A percentile compares a stretch with the other conserved stretches of the same genome.
Conservation (phyloP, 2,113 vertebrate genomes). For the Ifrita kowaldi region DNA sequence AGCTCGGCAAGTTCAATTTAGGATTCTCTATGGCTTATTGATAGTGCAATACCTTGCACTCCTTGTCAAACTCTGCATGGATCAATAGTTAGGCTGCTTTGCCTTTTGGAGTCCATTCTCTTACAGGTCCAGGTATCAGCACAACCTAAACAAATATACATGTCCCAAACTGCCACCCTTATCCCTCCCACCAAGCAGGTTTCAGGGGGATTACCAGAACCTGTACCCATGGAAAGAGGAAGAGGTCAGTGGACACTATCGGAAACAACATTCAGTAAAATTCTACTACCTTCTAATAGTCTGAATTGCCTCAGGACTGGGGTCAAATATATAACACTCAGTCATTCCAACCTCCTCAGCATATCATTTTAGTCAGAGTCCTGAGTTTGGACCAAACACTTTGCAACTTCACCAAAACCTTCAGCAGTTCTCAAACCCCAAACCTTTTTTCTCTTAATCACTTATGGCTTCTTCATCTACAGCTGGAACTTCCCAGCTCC, state of each 20-base stretch:
- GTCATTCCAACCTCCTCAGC: neutral
- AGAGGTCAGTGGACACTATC: neutral
- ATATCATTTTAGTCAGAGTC: neutral
- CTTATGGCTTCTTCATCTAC: neutral
- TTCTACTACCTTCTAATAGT: neutral
- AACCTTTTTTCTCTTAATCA: neutral
- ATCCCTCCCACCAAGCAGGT: neutral
- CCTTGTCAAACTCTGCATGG: neutral
- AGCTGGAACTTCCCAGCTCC: neutral
- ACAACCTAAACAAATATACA: neutral
- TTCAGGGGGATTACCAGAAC: neutral
- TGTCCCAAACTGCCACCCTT: too few relatives aligned
- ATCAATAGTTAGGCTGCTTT: neutral
- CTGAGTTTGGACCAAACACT: neutral
- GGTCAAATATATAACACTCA: neutral
- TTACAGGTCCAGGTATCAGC: neutral
- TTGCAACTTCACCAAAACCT: neutral
- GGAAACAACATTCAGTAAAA: neutral
- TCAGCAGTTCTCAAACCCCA: neutral
- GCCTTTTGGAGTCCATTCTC: neutral
- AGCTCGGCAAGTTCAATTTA: neutral
- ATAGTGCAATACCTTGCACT: neutral
- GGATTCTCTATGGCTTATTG: neutral
- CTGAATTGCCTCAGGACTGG: neutral
- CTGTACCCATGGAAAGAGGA: neutral